Conservation (phyloP, 2,113 vertebrate species). For the Lutjanus erythropterus region DNA sequence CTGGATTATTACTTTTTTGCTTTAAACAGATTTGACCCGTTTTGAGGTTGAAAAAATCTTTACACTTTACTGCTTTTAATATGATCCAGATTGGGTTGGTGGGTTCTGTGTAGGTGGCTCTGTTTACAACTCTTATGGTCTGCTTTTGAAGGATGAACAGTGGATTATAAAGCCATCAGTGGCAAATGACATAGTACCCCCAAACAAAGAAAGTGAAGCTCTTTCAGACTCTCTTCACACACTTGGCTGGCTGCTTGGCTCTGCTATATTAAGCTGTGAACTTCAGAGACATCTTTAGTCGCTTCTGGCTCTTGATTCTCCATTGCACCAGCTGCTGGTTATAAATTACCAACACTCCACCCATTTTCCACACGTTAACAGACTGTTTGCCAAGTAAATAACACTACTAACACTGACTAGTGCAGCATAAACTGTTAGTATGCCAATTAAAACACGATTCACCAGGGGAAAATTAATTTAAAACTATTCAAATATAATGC, state of each 20-base stretch:
- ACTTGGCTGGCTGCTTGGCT: neutral
- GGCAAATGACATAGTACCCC: too few relatives aligned
- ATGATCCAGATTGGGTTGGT: too few relatives aligned
- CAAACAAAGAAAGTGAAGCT: neutral
- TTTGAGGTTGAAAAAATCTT: too few relatives aligned
- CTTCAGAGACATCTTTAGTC: neutral
- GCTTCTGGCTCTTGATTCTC: constrained; percentile 32
- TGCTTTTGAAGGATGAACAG: too few relatives aligned
- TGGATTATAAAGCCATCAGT: too few relatives aligned
- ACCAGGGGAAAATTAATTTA: neutral
- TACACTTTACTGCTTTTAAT: too few relatives aligned
- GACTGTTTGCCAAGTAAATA: neutral
- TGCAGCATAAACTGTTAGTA: too few relatives aligned
- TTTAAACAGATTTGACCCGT: too few relatives aligned
- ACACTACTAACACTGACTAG: neutral
- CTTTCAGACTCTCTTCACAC: neutral
- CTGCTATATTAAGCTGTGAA: neutral
- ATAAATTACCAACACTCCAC: neutral
- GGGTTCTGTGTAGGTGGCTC: too few relatives aligned
- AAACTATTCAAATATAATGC: neutral
- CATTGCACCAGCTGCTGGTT: neutral
- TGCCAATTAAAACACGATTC: neutral
- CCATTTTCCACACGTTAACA: neutral
- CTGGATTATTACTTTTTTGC: too few relatives aligned
- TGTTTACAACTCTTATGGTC: too few relatives aligned